A percentile compares a stretch with the other conserved stretches of the same genome.
phyloP scores from a whole-genome alignment of 2,113 vertebrate species.

The Anolis sagrei region DNA sequence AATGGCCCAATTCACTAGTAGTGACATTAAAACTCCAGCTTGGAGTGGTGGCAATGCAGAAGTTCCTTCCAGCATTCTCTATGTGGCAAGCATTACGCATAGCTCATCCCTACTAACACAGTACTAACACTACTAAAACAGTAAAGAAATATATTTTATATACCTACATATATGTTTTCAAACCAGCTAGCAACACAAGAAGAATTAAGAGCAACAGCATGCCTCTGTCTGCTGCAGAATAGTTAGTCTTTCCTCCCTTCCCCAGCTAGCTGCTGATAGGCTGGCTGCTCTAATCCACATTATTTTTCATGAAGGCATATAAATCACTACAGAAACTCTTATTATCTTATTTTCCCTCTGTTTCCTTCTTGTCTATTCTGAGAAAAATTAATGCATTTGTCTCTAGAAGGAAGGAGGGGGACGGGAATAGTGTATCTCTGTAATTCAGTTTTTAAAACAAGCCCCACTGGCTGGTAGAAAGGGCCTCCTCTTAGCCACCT shows the following conservation, averaged over 20 bases:
- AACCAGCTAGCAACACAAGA: constrained; percentile 67
- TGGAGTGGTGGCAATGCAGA: background rate
- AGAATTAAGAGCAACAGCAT: constrained; percentile 71
- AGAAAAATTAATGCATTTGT: constrained; percentile 80
- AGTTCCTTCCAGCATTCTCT: background rate
- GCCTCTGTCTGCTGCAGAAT: constrained; percentile 63
- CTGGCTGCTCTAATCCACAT: constrained; percentile 52
- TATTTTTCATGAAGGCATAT: constrained; percentile 77
- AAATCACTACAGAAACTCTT: constrained; percentile 79
- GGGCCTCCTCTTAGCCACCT: constrained; percentile 66
- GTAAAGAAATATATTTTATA: constrained; percentile 59
- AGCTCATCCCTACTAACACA: too few species aligned
- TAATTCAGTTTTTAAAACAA: constrained; percentile 83
- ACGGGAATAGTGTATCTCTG: constrained; percentile 67
- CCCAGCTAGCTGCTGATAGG: constrained; percentile 4
- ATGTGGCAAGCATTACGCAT: background rate
- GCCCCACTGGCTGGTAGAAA: constrained; percentile 68
- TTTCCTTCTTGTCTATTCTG: constrained; percentile 71
- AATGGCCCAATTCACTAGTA: background rate
- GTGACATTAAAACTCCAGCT: background rate
- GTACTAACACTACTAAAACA: constrained; percentile 45
- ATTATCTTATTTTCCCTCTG: constrained; percentile 81
- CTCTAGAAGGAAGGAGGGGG: constrained; percentile 56
- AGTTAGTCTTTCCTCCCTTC: background rate
- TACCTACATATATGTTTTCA: constrained; percentile 51